Percentiles rank a stretch among this genome's conserved stretches.
Evolutionary conservation across 2,113 vertebrate species (phyloP).

Genomic region (Anoplopoma fimbria): DNA sequence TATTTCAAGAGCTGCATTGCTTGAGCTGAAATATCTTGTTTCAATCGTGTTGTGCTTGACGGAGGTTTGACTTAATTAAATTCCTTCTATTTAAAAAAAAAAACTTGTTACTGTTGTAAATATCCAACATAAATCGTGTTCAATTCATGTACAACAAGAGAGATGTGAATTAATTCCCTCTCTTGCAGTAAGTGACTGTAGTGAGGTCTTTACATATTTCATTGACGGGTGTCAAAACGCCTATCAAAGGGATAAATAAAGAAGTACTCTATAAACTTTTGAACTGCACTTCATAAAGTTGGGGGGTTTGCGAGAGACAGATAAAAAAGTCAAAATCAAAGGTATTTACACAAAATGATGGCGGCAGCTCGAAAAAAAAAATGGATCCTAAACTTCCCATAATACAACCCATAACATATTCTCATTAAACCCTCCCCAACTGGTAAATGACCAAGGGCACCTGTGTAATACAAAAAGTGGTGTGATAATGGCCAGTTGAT

Average conservation of each 20-base stretch:
- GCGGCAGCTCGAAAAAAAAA: neutral
- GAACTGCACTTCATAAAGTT: neutral
- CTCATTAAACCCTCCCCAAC: neutral
- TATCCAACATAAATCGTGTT: neutral
- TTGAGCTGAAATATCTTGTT: neutral
- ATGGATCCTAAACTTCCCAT: neutral
- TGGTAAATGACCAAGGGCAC: no score
- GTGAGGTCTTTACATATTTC: neutral
- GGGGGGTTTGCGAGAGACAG: neutral
- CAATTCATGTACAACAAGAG: neutral
- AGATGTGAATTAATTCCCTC: neutral
- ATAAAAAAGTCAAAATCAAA: neutral
- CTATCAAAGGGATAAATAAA: neutral
- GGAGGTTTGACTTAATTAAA: neutral
- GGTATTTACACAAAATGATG: neutral
- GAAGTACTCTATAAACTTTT: neutral
- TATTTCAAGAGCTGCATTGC: neutral
- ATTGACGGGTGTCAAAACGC: constrained; percentile 10
- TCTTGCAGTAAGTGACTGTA: neutral
- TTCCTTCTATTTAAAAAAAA: neutral
- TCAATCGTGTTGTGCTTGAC: neutral
- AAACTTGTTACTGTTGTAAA: neutral
- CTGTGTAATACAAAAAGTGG: no score
- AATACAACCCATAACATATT: neutral
- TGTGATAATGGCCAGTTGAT: no score